These are phyloP conservation scores for Ceratothoa steindachneri DNA, from an alignment of 2,888 invertebrate species.

Conservation along the genomic window DNA sequence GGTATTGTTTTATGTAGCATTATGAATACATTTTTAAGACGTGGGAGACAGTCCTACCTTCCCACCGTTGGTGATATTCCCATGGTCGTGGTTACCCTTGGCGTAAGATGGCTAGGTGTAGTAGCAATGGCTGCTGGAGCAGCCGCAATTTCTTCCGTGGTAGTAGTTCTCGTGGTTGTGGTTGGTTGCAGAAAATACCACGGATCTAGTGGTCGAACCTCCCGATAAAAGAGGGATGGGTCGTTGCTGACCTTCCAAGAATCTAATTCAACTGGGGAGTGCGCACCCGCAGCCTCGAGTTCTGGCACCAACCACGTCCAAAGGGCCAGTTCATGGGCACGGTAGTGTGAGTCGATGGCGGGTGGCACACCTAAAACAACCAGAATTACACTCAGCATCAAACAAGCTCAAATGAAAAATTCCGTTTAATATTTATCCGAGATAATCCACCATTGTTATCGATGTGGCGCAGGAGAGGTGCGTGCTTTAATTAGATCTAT, in stretches of 20 bases:
- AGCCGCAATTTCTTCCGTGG: conserved; percentile 13
- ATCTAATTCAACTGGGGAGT: conserved; percentile 27
- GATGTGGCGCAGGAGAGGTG: no score
- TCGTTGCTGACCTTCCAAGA: conserved; percentile 44
- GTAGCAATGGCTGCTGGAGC: conserved; percentile 20
- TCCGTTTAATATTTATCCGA: background rate
- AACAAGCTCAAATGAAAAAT: background rate
- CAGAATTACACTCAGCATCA: background rate
- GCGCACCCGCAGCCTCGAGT: conserved; percentile 39
- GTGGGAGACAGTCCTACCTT: no score
- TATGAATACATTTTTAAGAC: no score
- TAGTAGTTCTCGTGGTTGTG: conserved; percentile 19
- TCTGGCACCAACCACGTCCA: conserved; percentile 45
- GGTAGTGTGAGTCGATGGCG: conserved; percentile 42
- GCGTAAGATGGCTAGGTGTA: conserved; percentile 22
- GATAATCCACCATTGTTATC: background rate
- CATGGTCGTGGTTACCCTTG: conserved; percentile 34
- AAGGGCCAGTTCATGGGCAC: conserved; percentile 44
- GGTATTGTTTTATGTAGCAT: no score
- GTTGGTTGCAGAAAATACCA: conserved; percentile 37
- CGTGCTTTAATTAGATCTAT: no score
- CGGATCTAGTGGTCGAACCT: conserved; percentile 37
- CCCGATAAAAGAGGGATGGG: conserved; percentile 40
- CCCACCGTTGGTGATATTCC: conserved; percentile 39
- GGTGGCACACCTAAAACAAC: conserved; percentile 35